These are phyloP conservation scores for Miichthys miiuy DNA, from an alignment of 2,797 vertebrate genomes.

Conservation along the genomic window DNA sequence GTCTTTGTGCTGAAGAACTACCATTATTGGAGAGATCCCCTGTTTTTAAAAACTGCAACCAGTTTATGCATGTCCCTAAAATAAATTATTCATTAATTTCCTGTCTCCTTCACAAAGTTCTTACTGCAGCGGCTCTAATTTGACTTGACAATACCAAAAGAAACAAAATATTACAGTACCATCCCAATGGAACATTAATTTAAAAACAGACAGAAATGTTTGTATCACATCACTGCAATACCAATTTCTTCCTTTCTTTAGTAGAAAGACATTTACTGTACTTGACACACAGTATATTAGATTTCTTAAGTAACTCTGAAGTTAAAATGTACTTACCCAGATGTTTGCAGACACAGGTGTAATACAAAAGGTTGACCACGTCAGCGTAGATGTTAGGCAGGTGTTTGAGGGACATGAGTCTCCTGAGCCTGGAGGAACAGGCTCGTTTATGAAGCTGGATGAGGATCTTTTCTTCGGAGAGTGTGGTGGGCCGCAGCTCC, in stretches of 20 bases:
- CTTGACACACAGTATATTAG: background rate
- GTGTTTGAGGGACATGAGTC: slow-evolving; percentile 94
- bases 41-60: background rate
- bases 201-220: background rate
- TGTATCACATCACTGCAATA: background rate
- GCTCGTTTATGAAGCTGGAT: slow-evolving; percentile 89
- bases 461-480: slow-evolving; percentile 94
- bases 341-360: slow-evolving; percentile 86
- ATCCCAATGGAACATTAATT: background rate
- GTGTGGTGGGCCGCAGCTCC: slow-evolving; percentile 93
- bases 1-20: background rate
- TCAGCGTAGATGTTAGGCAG: slow-evolving; percentile 92
- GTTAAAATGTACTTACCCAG: slow-evolving; percentile 87
- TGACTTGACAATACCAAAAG: background rate
- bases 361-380: slow-evolving; percentile 91
- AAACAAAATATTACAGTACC: background rate
- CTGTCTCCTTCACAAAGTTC: slow-evolving; percentile 22
- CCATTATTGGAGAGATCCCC: background rate
- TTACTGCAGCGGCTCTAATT: slow-evolving; percentile 10
- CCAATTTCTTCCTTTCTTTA: background rate
- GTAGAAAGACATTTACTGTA: background rate
- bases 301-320: background rate
- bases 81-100: slow-evolving; percentile 17
- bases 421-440: slow-evolving; percentile 93
- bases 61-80: background rate